Percentiles rank a stretch among this genome's conserved stretches.
These are phyloP conservation scores for Rhingia rostrata DNA, from an alignment of 2,888 invertebrate species.

Conservation along the genomic window DNA sequence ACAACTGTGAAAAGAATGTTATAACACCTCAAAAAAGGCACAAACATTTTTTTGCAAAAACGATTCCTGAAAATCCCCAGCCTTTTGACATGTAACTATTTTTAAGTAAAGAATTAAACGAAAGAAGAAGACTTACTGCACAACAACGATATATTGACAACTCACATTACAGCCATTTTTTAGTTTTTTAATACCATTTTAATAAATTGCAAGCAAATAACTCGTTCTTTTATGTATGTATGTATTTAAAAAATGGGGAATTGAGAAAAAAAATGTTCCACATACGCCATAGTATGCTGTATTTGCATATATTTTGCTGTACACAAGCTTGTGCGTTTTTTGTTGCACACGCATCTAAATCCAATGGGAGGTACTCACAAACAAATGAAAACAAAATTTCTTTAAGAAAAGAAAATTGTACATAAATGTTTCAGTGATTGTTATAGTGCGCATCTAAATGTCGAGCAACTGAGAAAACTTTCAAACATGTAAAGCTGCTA, in stretches of 20 bases:
- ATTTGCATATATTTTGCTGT: neutral
- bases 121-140: no score
- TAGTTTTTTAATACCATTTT: no score
- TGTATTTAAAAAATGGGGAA: neutral
- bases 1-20: no score
- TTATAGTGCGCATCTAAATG: slow-evolving; percentile 41
- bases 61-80: no score
- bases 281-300: slow-evolving; percentile 59
- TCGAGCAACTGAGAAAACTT: slow-evolving; percentile 38
- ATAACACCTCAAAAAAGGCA: no score
- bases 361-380: slow-evolving; percentile 16
- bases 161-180: no score
- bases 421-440: neutral
- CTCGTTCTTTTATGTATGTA: no score
- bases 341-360: neutral
- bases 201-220: no score
- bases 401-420: slow-evolving; percentile 2
- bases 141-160: no score
- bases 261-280: slow-evolving; percentile 44
- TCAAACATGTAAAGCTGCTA: slow-evolving; percentile 25
- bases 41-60: no score
- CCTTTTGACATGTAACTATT: no score
- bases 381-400: slow-evolving; percentile 14
- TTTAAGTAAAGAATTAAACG: no score
- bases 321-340: neutral